Evolutionary conservation across 2,888 invertebrate genomes (phyloP), one percentile per base, ranked within the genome.

Genomic region (Erpobdella octoculata): DNA sequence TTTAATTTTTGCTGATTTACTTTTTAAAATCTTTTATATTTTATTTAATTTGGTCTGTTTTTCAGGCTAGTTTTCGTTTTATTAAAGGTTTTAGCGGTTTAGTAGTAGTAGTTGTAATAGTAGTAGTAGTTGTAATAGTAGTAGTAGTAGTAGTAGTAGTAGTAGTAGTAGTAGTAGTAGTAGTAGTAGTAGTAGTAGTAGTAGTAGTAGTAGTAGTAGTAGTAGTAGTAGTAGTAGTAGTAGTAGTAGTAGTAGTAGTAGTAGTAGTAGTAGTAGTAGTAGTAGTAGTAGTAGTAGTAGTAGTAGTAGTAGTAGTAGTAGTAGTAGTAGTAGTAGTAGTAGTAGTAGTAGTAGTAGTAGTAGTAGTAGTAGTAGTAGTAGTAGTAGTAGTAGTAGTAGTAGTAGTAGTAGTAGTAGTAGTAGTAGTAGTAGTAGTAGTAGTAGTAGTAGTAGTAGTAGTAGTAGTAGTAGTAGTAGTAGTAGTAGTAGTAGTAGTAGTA

Each of bases 341-440:
- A 69, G 12, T 53, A 69, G 33, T 31, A 59, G 58, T 62, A 71
- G 12, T 41, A 41, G 12, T 41, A 41, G 12, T 41, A 41, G 12
- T 41, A 41, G 12, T 41, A 41, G 12, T 70, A 70, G 25, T 67
- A 68, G 28, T 70, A 70, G 28, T 68, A 68, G 31, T 70, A 70
- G 31, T 70, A 68, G 31, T 67, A 70, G 31, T 70, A 70, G 31
- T 70, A 70, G 31, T 70, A 68, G 31, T 70, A 70, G 31, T 70
- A 67, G 31, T 70, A 70, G 31, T 67, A 70, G 31, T 70, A 68
- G 31, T 70, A 70, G 31, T 70, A 70, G 31, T 70, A 70, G 31
- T 70, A 70, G 66, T 67, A 70, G 21, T 68, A 68, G 21, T 61
- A 68, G 21, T 61, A 68, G 21, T 68, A 68, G 21, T 68, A 68